A percentile compares a stretch with the other conserved stretches of the same genome.
phyloP scores from a whole-genome alignment of 2,113 vertebrate genomes.

The Zonotrichia leucophrys region DNA sequence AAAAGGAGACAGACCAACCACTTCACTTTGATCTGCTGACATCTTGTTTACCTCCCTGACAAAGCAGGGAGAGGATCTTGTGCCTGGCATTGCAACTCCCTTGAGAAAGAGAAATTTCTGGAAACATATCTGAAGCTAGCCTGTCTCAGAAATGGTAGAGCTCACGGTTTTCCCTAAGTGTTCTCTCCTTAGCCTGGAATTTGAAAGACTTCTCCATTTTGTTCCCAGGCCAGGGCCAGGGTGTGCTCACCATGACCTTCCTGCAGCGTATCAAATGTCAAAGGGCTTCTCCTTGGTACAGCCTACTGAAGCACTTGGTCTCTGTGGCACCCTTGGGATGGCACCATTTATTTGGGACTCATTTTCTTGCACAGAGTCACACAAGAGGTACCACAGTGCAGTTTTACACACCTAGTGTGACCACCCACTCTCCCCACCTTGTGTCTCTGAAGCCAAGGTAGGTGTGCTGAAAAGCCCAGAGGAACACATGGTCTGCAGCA shows the following conservation, averaged over 20 bases:
- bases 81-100: neutral
- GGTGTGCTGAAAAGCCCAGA: neutral
- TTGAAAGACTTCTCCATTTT: neutral
- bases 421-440: accelerated
- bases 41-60: neutral
- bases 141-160: neutral
- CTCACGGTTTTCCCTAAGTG: neutral
- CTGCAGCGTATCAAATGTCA: accelerated
- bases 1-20: neutral
- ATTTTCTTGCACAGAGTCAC: neutral
- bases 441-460: neutral
- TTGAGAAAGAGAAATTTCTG: neutral
- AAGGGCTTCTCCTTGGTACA: neutral
- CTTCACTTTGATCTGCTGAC: neutral
- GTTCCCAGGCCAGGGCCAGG: neutral
- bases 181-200: neutral
- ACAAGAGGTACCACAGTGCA: neutral
- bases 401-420: neutral
- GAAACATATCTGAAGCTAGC: neutral
- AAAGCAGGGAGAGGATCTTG: neutral
- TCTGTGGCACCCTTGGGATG: neutral
- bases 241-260: neutral
- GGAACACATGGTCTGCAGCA: accelerated
- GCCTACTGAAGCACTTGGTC: neutral
- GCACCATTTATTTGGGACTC: neutral